Percentiles rank a stretch among this genome's conserved stretches.
Conservation (phyloP, 2,888 invertebrate species). For the Toxonevra muliebris region DNA sequence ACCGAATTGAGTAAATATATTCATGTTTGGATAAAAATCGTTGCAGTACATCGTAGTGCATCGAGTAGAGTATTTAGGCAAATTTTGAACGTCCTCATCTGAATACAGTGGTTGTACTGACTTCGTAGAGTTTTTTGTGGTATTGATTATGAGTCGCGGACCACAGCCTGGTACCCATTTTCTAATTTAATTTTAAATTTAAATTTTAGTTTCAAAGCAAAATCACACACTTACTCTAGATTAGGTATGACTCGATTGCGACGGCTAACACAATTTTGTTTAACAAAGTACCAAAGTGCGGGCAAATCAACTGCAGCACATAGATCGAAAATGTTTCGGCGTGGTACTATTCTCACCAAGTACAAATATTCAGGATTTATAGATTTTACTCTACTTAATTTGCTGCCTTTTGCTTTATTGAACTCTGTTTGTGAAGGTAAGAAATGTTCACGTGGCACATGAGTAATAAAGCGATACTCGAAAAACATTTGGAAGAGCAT, state of each 20-base stretch:
- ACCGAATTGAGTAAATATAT: slow-evolving; percentile 77
- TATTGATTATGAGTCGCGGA: slow-evolving; percentile 68
- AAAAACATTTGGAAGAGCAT: slow-evolving; percentile 77
- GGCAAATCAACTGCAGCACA: slow-evolving; percentile 69
- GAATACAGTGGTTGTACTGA: slow-evolving; percentile 37
- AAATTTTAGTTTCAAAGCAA: not conserved
- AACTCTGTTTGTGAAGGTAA: slow-evolving; percentile 70
- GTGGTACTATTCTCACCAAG: slow-evolving; percentile 74
- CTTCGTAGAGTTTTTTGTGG: slow-evolving; percentile 17
- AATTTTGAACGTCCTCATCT: slow-evolving; percentile 42
- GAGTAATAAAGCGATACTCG: slow-evolving; percentile 70
- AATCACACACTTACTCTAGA: slow-evolving; percentile 72
- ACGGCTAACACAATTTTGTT: slow-evolving; percentile 71
- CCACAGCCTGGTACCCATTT: slow-evolving; percentile 81
- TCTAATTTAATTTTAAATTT: slow-evolving; percentile 55
- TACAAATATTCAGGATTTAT: slow-evolving; percentile 70
- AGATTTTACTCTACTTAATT: slow-evolving; percentile 51
- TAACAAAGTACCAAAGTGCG: slow-evolving; percentile 76
- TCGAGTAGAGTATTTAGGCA: slow-evolving; percentile 53
- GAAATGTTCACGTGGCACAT: slow-evolving; percentile 72
- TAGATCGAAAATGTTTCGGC: slow-evolving; percentile 67
- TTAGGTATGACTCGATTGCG: slow-evolving; percentile 73
- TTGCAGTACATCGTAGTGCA: slow-evolving; percentile 53
- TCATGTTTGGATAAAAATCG: slow-evolving; percentile 68
- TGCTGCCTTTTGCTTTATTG: slow-evolving; percentile 49